Evolutionary conservation across 2,888 invertebrate species (phyloP).

Genomic region (Hirtodrosophila histrioides): DNA sequence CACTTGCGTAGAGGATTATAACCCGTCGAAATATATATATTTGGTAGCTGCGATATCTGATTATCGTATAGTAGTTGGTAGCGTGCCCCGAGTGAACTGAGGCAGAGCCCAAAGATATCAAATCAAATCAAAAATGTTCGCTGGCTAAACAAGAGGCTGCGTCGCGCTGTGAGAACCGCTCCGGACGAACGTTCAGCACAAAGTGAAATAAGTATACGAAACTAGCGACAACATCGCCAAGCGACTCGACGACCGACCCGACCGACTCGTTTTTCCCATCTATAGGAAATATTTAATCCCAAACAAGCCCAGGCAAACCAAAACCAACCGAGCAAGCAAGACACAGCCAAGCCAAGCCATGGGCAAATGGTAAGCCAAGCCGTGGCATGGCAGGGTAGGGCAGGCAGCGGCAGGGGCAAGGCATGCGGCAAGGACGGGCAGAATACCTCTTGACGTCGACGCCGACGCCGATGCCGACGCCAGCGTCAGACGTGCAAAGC

Average conservation of each 20-base stretch:
- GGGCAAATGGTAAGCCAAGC: slow-evolving; percentile 20
- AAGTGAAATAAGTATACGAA: slow-evolving; percentile 77
- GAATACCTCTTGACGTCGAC: slow-evolving; percentile 53
- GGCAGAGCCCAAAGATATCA: slow-evolving; percentile 13
- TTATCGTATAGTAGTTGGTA: slow-evolving; percentile 7
- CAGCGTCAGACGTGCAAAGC: slow-evolving; percentile 68
- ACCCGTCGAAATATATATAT: neutral
- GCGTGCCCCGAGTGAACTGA: neutral
- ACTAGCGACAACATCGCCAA: slow-evolving; percentile 70
- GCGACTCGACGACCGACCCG: slow-evolving; percentile 75
- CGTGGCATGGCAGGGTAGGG: slow-evolving; percentile 17
- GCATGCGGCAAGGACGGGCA: slow-evolving; percentile 56
- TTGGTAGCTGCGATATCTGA: neutral
- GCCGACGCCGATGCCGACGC: slow-evolving; percentile 26
- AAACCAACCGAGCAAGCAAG: slow-evolving; percentile 47
- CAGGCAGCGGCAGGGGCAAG: slow-evolving; percentile 9
- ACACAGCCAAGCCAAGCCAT: slow-evolving; percentile 20
- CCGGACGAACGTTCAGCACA: slow-evolving; percentile 73
- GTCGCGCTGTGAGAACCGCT: slow-evolving; percentile 63
- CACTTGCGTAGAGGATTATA: slow-evolving; percentile 7
- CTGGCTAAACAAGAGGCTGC: slow-evolving; percentile 12
- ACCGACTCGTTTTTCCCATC: slow-evolving; percentile 81
- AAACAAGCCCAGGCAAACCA: slow-evolving; percentile 75
- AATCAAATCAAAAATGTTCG: slow-evolving; percentile 20
- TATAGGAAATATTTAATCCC: slow-evolving; percentile 81